Evolutionary conservation across 1,140 invertebrate species (phyloP).

Genomic region (Neodiprion virginianus): DNA sequence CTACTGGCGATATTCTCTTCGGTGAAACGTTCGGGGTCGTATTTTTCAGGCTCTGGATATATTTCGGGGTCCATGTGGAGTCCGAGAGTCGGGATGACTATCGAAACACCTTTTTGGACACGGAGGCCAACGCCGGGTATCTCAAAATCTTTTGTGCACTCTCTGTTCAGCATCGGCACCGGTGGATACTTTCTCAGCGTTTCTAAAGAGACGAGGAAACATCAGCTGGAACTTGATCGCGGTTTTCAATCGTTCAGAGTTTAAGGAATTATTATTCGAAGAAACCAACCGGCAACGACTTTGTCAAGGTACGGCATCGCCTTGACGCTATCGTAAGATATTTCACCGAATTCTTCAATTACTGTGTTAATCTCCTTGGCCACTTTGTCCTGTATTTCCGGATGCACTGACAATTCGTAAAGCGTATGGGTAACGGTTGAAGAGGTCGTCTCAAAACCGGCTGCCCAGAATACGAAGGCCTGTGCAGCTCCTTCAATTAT

Average conservation of each 20-base stretch:
- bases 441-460: slow-evolving; percentile 54
- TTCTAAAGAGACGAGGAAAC: slow-evolving; percentile 42
- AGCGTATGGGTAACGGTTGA: slow-evolving; percentile 36
- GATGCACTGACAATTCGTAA: slow-evolving; percentile 44
- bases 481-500: slow-evolving; percentile 32
- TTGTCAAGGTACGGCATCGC: slow-evolving; percentile 38
- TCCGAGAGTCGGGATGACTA: slow-evolving; percentile 62
- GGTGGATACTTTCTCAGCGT: slow-evolving; percentile 67
- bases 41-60: slow-evolving; percentile 70
- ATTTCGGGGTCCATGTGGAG: slow-evolving; percentile 70
- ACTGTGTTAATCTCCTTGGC: slow-evolving; percentile 35
- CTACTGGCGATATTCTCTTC: slow-evolving; percentile 54
- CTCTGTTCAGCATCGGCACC: slow-evolving; percentile 59
- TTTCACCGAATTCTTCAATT: slow-evolving; percentile 25
- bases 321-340: slow-evolving; percentile 20
- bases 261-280: no score
- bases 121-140: slow-evolving; percentile 55
- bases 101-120: slow-evolving; percentile 56
- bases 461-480: slow-evolving; percentile 42
- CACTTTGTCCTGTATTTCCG: slow-evolving; percentile 39
- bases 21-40: slow-evolving; percentile 73
- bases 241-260: not conserved
- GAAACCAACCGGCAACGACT: slow-evolving; percentile 35
- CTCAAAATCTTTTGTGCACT: slow-evolving; percentile 59
- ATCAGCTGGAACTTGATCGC: not conserved